phyloP scores from a whole-genome alignment of 2,113 vertebrate species.

The Eulemur rufifrons region DNA sequence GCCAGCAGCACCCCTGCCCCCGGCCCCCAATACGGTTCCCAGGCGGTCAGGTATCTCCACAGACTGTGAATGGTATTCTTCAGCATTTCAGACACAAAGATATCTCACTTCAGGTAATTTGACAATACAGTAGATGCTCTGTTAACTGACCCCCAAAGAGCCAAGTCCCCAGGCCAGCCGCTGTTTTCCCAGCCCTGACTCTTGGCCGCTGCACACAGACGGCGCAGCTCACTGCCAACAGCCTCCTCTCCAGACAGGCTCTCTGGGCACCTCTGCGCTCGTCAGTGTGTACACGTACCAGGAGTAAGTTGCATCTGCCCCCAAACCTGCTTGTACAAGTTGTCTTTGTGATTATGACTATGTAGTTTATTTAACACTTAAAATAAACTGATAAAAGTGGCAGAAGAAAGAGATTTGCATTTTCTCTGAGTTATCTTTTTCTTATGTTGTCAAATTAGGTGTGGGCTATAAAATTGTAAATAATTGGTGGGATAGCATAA shows the following conservation, averaged over 20 bases:
- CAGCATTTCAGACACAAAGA: conserved; percentile 39
- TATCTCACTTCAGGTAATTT: conserved; percentile 13
- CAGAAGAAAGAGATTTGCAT: conserved; percentile 3
- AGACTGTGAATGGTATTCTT: not conserved
- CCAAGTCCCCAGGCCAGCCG: not conserved
- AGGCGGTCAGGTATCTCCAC: not conserved
- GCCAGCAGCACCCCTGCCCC: not conserved
- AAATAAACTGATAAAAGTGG: not conserved
- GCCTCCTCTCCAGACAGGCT: not conserved
- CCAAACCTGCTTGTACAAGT: not conserved
- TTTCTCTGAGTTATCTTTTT: not conserved
- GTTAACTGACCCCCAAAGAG: not conserved
- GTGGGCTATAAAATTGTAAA: not conserved
- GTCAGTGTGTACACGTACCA: not conserved
- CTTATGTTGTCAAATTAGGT: not conserved
- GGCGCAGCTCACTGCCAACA: not conserved
- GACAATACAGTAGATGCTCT: not conserved
- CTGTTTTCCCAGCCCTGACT: not conserved
- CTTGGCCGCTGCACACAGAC: not conserved
- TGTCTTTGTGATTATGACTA: not conserved
- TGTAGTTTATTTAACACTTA: not conserved
- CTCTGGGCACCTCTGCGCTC: not conserved
- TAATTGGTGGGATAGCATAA: not conserved
- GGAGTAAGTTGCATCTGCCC: not conserved
- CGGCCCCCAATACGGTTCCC: not conserved